Percentiles rank a stretch among this genome's conserved stretches.
Conservation (phyloP, 2,888 invertebrate species). For the Salticus scenicus region DNA sequence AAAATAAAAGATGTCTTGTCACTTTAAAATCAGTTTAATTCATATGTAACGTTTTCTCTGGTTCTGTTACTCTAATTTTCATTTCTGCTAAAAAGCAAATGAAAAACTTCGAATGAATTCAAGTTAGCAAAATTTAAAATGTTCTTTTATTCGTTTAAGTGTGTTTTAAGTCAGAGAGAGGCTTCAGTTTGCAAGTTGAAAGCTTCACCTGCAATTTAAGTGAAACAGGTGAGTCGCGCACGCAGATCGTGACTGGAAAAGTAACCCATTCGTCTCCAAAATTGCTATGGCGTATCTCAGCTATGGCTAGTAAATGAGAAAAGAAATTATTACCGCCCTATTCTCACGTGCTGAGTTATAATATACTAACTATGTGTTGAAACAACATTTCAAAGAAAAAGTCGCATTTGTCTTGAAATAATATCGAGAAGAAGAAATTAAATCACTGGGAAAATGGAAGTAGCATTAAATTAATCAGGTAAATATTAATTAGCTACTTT, state of each 20-base stretch:
- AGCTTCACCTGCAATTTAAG: background rate
- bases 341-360: no score
- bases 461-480: no score
- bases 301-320: background rate
- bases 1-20: no score
- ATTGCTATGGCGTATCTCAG: background rate
- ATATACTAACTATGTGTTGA: background rate
- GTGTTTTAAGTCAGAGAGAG: background rate
- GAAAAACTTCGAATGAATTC: no score
- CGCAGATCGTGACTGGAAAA: background rate
- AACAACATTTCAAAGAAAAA: background rate
- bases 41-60: no score
- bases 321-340: no score
- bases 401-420: background rate
- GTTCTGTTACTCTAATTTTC: no score
- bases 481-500: no score
- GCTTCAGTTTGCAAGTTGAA: background rate
- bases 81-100: no score
- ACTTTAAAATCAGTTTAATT: no score
- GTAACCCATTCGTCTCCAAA: background rate
- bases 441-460: no score
- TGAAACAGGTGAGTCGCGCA: background rate
- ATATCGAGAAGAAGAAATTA: no score
- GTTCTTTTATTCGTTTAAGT: background rate
- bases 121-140: background rate